Conservation (phyloP, 2,888 invertebrate species). For the Ashinkailepas kermadecensis region DNA sequence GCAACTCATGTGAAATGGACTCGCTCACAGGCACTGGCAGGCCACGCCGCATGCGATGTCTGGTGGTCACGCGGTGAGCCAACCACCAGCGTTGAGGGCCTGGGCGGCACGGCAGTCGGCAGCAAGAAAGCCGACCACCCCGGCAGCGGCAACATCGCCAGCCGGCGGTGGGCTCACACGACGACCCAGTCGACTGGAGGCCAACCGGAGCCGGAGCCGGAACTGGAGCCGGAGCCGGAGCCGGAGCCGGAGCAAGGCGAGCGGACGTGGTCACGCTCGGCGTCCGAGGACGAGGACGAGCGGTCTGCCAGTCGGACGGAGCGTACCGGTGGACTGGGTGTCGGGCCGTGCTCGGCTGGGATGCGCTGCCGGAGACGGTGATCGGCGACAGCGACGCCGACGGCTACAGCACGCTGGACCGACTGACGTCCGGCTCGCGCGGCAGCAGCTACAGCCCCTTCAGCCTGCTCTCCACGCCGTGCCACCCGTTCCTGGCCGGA, state of each 20-base stretch:
- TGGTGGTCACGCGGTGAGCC: not conserved
- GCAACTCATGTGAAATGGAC: not conserved
- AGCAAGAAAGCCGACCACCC: not conserved
- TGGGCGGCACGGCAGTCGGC: not conserved
- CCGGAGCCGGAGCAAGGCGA: not conserved
- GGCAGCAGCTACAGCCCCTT: slow-evolving; percentile 7
- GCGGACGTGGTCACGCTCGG: not conserved
- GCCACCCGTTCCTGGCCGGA: slow-evolving; percentile 2
- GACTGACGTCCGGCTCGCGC: not conserved
- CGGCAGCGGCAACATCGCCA: not conserved
- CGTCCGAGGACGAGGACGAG: not conserved
- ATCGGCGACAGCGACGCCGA: not conserved
- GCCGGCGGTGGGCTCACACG: not conserved
- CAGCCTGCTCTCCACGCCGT: slow-evolving; percentile 11
- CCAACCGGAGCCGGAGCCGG: too few species aligned
- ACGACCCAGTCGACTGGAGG: not conserved
- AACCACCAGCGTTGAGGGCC: not conserved
- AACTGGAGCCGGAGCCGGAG: not conserved
- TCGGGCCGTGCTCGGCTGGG: not conserved
- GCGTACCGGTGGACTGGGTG: not conserved
- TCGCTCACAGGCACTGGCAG: not conserved
- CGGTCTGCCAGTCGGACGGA: not conserved
- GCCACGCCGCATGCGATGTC: not conserved
- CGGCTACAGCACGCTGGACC: slow-evolving; percentile 4
- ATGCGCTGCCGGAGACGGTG: not conserved